Conservation (phyloP, 2,797 vertebrate genomes). For the Gymnothorax javanicus region DNA sequence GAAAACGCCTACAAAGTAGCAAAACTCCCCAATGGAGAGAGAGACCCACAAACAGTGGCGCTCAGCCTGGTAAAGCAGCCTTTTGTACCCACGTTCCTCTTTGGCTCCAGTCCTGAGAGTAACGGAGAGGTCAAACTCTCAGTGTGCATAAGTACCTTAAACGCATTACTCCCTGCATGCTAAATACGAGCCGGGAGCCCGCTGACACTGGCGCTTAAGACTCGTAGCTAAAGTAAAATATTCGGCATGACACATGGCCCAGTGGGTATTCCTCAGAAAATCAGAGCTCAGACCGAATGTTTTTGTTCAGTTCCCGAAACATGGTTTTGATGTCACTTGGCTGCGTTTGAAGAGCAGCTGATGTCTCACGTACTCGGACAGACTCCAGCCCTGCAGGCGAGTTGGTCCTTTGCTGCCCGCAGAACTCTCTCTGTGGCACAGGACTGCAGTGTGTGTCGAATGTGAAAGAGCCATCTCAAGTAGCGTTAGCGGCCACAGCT, state of each 20-base stretch:
- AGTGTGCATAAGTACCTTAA: slow-evolving; percentile 15
- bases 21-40: no score
- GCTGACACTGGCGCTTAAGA: not conserved
- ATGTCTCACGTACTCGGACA: not conserved
- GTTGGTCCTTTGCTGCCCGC: not conserved
- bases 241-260: slow-evolving; percentile 24
- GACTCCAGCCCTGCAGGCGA: not conserved
- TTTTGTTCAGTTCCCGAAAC: not conserved
- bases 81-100: not conserved
- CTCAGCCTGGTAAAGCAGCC: not conserved
- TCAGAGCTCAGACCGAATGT: not conserved
- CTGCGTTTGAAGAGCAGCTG: not conserved
- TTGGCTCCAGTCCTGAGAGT: not conserved
- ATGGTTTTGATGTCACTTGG: not conserved
- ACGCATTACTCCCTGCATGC: not conserved
- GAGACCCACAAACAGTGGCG: no score
- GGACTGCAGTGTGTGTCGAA: not conserved
- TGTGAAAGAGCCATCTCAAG: not conserved
- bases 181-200: not conserved
- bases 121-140: not conserved
- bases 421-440: not conserved
- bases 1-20: no score
- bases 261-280: not conserved
- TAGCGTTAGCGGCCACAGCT: not conserved
- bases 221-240: not conserved